Percentiles rank a stretch among this genome's conserved stretches.
Conservation (phyloP, 2,797 vertebrate genomes). For the Zalophus californianus region DNA sequence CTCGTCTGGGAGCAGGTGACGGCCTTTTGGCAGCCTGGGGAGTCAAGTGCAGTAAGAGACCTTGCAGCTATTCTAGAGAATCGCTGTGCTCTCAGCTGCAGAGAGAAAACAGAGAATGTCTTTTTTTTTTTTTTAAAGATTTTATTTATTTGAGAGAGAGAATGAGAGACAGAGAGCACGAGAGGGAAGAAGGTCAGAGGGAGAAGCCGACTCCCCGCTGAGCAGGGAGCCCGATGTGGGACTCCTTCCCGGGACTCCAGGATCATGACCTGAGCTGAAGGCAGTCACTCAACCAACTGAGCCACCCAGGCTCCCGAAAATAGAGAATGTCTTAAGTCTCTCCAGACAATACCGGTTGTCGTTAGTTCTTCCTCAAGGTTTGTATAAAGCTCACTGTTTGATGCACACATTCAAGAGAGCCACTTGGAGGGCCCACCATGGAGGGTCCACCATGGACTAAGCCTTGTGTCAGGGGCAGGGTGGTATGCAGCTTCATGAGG, state of each 20-base stretch:
- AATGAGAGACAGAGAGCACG: too few relatives aligned
- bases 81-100: background rate
- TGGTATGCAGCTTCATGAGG: accelerated
- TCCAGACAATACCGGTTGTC: background rate
- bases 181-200: too few relatives aligned
- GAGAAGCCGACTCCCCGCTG: too few relatives aligned
- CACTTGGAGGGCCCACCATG: accelerated
- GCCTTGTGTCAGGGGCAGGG: accelerated
- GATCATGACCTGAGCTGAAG: too few relatives aligned
- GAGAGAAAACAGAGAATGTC: background rate
- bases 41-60: background rate
- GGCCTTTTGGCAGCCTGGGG: background rate
- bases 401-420: accelerated
- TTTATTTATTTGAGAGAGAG: too few relatives aligned
- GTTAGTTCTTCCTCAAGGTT: background rate
- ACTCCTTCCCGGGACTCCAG: too few relatives aligned
- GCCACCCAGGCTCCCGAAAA: background rate
- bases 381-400: background rate
- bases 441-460: accelerated
- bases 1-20: background rate
- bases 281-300: too few relatives aligned
- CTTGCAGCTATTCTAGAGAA: too few relatives aligned
- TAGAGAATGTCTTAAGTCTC: background rate
- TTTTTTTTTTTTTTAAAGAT: background rate
- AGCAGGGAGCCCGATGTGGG: too few relatives aligned